Base-by-base conservation (phyloP, 2,113 vertebrate species). In the Strix uralensis region DNA sequence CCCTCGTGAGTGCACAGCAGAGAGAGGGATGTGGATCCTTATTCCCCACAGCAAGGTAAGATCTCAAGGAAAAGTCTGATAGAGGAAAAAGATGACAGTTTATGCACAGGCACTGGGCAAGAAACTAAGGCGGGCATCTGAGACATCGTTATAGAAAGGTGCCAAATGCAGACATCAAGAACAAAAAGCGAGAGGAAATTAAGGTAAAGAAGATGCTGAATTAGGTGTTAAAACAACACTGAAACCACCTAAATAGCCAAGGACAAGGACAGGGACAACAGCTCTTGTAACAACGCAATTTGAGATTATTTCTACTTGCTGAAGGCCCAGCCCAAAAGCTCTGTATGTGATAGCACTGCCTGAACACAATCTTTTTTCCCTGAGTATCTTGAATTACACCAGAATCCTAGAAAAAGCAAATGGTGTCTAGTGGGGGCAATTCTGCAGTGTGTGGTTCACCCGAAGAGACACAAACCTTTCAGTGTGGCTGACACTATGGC, bases 1-100 rank as follows among this genome's bases (percentile, higher is more conserved):
- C 18, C 15, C 18, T 30, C 0, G 0, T 7, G 38, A 77, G 19
- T 1, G 6, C 52, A 46, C n/a, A 75, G 86, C 5, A 25, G 47
- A 82, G 30, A 67, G 46, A 51, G 1, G 5, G 49, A 70, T 2
- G 4, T 14, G 51, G 15, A 32, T 27, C 25, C 7, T 69, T 30
- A 5, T 25, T 90, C 34, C 22, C 59, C 75, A 40, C 32, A 54
- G 67, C 59, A 63, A 65, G 54, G 14, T 29, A 86, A 73, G 55
- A 44, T 15, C 34, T 79, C 51, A 38, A 59, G 57, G 42, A 54
- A 55, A 72, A 84, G 51, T 25, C 54, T 38, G 27, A n/a, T 0
- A 59, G 27, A 77, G 12, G 55, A 59, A 83, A 52, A 20, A 47
- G 38, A 82, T 78, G 38, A n/a, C 3, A 17, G 20, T 9, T 16